Evolutionary conservation across 2,797 vertebrate genomes (phyloP), one percentile per base, ranked within the genome.

Genomic region (Sebastes diaconus): DNA sequence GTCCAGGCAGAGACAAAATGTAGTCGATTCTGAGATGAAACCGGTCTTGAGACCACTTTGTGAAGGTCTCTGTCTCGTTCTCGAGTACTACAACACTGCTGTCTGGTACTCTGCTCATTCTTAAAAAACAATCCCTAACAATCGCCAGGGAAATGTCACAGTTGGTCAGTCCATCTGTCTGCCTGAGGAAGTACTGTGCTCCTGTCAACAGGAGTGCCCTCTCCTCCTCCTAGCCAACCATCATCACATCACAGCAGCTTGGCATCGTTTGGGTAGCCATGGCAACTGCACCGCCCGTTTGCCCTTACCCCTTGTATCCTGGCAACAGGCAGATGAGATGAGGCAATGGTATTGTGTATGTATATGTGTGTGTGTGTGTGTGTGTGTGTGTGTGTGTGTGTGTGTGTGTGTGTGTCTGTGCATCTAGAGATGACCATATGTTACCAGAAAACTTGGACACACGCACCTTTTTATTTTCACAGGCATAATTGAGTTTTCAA

Each of bases 291-390:
- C 72, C 81, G 80, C 88, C 89, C 79, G 1, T 85, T 87, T 92
- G 77, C 86, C 84, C 90, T 89, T 89, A 91, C 86, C 90, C 76
- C 83, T 87, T 87, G 95, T 95, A 93, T 95, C 95, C 93, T 94
- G 93, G 94, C 91, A 96, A 96, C 95, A 92, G 73, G 86, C 89
- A 87, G 77, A 90, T 74, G 39, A 85, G 85, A 87, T 85, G 80
- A 86, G 84, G 88, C 86, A 84, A 91, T 66, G 72, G 77, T 61
- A 80, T 55, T 54, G 34, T 66, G 72, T n/a, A 68, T 36, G 70
- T 74, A 68, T 85, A 63, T 82, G 34, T 46, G 29, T 82, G 63
- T 68, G n/a, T 20, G 0, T n/a, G 60, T 36, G 29, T 74, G 73
- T 85, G 59, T 83, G 46, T 68, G 36, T 82, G 13, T 36, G 34